These are phyloP conservation scores for Euclidia mi DNA, from an alignment of 2,888 invertebrate species.

Conservation along the genomic window DNA sequence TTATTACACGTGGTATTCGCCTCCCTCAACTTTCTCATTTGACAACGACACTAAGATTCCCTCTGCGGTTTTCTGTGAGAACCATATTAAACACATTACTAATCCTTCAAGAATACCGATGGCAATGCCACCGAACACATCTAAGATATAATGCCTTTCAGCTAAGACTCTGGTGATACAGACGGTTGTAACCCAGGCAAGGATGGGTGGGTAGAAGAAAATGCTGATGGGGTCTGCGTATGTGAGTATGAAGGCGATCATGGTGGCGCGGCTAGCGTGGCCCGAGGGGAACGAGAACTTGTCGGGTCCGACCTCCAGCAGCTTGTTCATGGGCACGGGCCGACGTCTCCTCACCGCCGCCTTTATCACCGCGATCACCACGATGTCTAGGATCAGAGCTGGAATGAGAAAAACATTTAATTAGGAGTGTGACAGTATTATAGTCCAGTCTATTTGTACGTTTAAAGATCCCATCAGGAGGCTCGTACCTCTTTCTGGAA, in stretches of 20 bases:
- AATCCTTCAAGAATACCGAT: constrained; percentile 94
- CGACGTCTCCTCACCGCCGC: constrained; percentile 94
- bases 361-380: constrained; percentile 94
- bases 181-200: constrained; percentile 94
- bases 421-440: background rate
- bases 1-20: constrained; percentile 91
- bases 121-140: constrained; percentile 93
- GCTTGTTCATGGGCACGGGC: constrained; percentile 92
- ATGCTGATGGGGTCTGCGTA: constrained; percentile 91
- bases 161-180: constrained; percentile 95
- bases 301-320: constrained; percentile 94
- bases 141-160: constrained; percentile 96
- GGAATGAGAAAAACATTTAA: no score
- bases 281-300: constrained; percentile 98
- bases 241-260: constrained; percentile 93
- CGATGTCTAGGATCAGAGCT: constrained; percentile 95
- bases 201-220: constrained; percentile 91
- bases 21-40: constrained; percentile 92
- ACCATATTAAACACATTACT: constrained; percentile 92
- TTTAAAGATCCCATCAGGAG: no score
- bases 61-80: constrained; percentile 91
- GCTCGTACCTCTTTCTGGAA: no score
- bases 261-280: constrained; percentile 96
- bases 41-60: constrained; percentile 91
- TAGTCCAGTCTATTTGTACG: no score